Evolutionary conservation across 2,113 vertebrate genomes (phyloP), one percentile per base, ranked within the genome.

Genomic region (Mirza zaza): DNA sequence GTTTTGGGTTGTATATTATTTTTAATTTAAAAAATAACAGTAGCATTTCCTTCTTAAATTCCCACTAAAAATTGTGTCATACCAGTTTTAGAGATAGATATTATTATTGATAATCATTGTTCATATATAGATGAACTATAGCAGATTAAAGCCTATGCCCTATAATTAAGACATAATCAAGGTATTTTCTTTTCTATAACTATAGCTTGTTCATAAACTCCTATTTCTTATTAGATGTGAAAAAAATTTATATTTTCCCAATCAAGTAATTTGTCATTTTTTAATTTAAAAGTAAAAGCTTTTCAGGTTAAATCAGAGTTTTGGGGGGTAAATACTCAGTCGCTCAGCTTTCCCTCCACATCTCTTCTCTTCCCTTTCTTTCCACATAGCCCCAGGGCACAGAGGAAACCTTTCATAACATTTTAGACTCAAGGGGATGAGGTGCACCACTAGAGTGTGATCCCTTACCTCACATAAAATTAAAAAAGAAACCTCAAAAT

Each of bases 401-500:
- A 65, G 59, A 76, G 68, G 12, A 85, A 70, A 67, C 18, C 2
- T 59, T 65, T 14, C 18, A 6, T 90, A 75, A 76, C 9, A 91
- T 52, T 82, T 88, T 75, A 57, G 34, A 27, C 17, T 59, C 57
- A 9, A 42, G 7, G 29, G 0, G 4, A 71, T 39, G 20, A 76
- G 12, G 12, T 84, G 1, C 10, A 81, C 5, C 55, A 9, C 5
- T 50, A 1, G 5, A 45, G 23, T 70, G 11, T 81, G 18, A 80
- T 52, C 52, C 12, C 52, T 73, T 75, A 79, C 6, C 8, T 90
- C 65, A 50, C 4, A 77, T 48, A 14, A 73, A 29, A 70, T 39
- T 27, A 97, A 96, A 92, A 55, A 25, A 32, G 36, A 93, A 81
- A 65, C 32, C 34, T 92, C 25, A 82, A 57, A 87, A 48, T 59